A percentile compares a stretch with the other conserved stretches of the same genome.
Evolutionary conservation across 1,140 invertebrate genomes (phyloP).

Genomic region (Calliphora vicina): DNA sequence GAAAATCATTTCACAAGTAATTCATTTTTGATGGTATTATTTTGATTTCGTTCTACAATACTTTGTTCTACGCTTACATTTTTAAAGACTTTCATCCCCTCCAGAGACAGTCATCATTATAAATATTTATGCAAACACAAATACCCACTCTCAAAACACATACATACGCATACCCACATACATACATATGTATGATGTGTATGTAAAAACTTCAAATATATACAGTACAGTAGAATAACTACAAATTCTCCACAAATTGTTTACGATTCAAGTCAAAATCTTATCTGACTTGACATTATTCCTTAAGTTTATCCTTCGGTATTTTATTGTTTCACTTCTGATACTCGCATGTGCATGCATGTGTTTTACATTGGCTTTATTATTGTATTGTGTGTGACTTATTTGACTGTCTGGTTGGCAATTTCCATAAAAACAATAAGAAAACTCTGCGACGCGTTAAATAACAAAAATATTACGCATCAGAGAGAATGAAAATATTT

Average conservation of each 20-base stretch:
- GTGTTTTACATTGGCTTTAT: too few species aligned
- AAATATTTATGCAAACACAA: neutral
- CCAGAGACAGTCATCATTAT: neutral
- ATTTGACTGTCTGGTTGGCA: slow-evolving; percentile 13
- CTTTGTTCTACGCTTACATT: neutral
- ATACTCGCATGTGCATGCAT: too few species aligned
- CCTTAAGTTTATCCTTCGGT: too few species aligned
- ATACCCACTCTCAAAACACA: neutral
- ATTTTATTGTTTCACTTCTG: too few species aligned
- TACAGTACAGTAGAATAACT: neutral
- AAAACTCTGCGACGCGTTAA: slow-evolving; percentile 31
- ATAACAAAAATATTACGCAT: slow-evolving; percentile 30
- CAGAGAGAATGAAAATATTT: neutral
- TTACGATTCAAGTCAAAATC: too few species aligned
- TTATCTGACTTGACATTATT: too few species aligned
- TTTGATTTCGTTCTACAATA: slow-evolving; percentile 12
- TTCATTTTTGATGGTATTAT: slow-evolving; percentile 25
- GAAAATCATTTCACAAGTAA: neutral
- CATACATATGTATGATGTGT: too few species aligned
- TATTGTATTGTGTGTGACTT: neutral
- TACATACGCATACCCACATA: neutral
- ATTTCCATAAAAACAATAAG: slow-evolving; percentile 34
- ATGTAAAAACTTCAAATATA: neutral
- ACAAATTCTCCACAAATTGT: too few species aligned
- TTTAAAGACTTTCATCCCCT: neutral